A percentile compares a stretch with the other conserved stretches of the same genome.
Conservation (phyloP, 2,888 invertebrate species). For the Caenorhabditis sinica region DNA sequence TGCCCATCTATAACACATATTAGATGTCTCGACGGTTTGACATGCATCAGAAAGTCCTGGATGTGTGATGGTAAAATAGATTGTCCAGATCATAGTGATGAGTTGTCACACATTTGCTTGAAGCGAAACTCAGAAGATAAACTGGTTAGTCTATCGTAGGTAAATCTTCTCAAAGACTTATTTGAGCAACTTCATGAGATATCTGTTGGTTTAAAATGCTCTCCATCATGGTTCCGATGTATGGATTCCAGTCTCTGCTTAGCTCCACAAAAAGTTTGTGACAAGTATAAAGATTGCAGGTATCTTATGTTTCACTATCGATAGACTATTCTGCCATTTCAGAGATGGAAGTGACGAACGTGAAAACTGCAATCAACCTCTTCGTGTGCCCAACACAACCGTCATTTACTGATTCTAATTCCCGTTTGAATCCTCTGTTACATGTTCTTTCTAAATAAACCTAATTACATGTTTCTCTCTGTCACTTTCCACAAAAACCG, state of each 20-base stretch:
- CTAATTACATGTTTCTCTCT: constrained; percentile 43
- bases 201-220: constrained; percentile 62
- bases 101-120: constrained; percentile 66
- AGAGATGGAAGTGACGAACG: constrained; percentile 74
- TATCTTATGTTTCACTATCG: neutral
- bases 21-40: constrained; percentile 66
- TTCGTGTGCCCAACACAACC: constrained; percentile 39
- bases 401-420: constrained; percentile 43
- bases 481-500: constrained; percentile 42
- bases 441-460: constrained; percentile 58
- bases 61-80: constrained; percentile 76
- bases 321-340: neutral
- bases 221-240: constrained; percentile 72
- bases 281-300: constrained; percentile 70
- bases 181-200: constrained; percentile 58
- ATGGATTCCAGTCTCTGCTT: constrained; percentile 68
- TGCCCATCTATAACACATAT: constrained; percentile 62
- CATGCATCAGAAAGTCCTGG: constrained; percentile 72
- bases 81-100: constrained; percentile 74
- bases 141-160: constrained; percentile 20
- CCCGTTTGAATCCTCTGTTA: neutral
- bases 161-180: neutral
- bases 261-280: constrained; percentile 67
- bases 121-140: constrained; percentile 54
- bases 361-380: constrained; percentile 58